Evolutionary conservation across 2,888 invertebrate species (phyloP), one percentile per base, ranked within the genome.

Genomic region (Philonicus albiceps): DNA sequence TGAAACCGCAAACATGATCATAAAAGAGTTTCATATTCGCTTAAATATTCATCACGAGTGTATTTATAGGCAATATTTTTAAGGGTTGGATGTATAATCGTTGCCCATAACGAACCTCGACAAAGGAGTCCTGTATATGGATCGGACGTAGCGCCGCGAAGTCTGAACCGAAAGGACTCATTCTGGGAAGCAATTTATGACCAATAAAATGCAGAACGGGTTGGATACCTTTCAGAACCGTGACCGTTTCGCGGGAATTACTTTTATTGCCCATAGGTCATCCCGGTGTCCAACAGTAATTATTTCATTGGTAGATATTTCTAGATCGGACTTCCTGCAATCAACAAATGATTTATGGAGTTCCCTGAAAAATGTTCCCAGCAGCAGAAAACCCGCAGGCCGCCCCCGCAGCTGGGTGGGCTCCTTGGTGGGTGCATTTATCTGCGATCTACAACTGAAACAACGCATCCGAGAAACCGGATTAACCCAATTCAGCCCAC

Each of bases 291-390:
- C 13, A 30, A 43, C 83, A 74, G 53, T 86, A 86, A 86, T 83
- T 83, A 83, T 83, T 83, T 83, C 83, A 75, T 86, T 86, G 83
- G 75, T 75, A 75, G 74, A 83, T 83, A 86, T 74, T 86, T 83
- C 83, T 74, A 83, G 55, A 73, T 83, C 75, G 83, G 16, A 75
- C 31, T 81, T 86, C 75, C 86, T 81, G 74, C 53, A 19, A 53
- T 75, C 27, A 55, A 31, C 22, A 64, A 85, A 85, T 85, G 85
- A 85, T 73, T 85, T 85, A 85, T 49, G 34, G 34, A 85, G 85
- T 78, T 43, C 16, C 27, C 78, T 27, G 16, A 43, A 43, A 22
- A 43, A 19, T 27, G 27, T 8, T 30, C 16, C 78, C 64, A 8
- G 7, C 64, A 27, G 64, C 8, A 27, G 22, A 19, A 22, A 27